Base-by-base conservation (phyloP, 2,797 vertebrate species). In the Sebastes taczanowskii region DNA sequence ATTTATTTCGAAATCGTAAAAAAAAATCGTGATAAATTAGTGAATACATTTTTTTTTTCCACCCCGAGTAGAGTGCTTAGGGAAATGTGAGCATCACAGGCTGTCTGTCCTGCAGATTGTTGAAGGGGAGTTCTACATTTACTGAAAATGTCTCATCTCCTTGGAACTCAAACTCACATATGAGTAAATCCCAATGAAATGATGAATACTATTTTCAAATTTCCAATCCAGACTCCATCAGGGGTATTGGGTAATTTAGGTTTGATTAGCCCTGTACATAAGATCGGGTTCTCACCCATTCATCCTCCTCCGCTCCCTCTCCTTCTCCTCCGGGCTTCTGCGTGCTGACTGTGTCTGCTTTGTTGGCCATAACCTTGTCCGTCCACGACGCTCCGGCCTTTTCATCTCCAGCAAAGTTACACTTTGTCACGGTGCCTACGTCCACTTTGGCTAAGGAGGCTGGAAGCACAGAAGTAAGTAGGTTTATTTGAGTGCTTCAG, bases 391-490 rank as follows among this genome's bases (percentile, higher is more conserved):
- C 94, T 22, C 97, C 97, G 0, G 95, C 91, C 11, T 94, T 90
- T 55, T 92, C 88, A 34, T 97, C 97, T 35, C 97, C 97, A n/a
- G 96, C 95, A 70, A 98, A 98, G 92, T 98, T 98, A 71, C 97
- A 98, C 84, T 95, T 97, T 61, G 97, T 97, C 83, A 97, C 96
- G 0, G 97, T 95, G 55, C 96, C 96, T 1, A 94, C 85, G 4
- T 98, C 96, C 30, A 97, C 70, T 92, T 96, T 97, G 74, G 96
- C 96, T 55, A 97, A 86, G 4, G 97, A 97, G 80, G 95, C 97
- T 98, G 82, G 42, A 88, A 53, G 72, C 14, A 60, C 11, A 80
- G 25, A 11, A 10, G 29, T 2, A 38, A 5, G 7, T 8, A 46
- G 2, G 22, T 25, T 29, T 6, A 49, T 60, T 67, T 11, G 22